These are phyloP conservation scores for Osmerus mordax DNA, from an alignment of 2,113 vertebrate genomes.

Conservation along the genomic window DNA sequence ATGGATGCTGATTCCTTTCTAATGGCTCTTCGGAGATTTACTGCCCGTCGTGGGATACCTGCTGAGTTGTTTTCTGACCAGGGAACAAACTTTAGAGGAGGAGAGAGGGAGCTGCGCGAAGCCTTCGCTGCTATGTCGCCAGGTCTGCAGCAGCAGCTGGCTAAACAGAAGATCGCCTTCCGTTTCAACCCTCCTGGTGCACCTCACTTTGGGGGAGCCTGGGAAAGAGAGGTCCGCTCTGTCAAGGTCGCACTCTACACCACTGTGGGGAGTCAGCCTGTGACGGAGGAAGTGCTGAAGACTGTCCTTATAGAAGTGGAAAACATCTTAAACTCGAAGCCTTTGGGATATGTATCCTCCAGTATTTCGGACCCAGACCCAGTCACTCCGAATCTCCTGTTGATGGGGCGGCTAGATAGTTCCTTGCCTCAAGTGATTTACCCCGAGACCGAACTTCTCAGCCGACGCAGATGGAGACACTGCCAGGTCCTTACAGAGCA, in stretches of 20 bases:
- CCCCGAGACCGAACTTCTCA: background rate
- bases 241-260: no score
- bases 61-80: background rate
- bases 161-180: background rate
- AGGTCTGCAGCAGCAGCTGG: background rate
- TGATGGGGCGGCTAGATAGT: no score
- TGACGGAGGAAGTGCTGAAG: no score
- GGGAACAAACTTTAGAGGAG: background rate
- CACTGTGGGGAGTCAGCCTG: no score
- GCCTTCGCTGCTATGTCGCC: background rate
- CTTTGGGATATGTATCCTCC: conserved; percentile 7
- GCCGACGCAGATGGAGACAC: background rate
- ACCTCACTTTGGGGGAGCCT: conserved; percentile 4
- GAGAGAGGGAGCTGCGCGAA: conserved; percentile 1
- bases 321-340: conserved; percentile 19
- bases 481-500: background rate
- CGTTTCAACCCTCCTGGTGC: background rate
- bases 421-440: background rate
- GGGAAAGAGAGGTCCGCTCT: no score
- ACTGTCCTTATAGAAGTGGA: no score
- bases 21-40: background rate
- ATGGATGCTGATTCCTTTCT: background rate
- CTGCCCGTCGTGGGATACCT: background rate
- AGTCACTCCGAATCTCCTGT: no score
- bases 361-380: no score